Percentiles rank a stretch among this genome's conserved stretches.
Conservation (phyloP, 2,113 vertebrate genomes). For the Gallinago media region DNA sequence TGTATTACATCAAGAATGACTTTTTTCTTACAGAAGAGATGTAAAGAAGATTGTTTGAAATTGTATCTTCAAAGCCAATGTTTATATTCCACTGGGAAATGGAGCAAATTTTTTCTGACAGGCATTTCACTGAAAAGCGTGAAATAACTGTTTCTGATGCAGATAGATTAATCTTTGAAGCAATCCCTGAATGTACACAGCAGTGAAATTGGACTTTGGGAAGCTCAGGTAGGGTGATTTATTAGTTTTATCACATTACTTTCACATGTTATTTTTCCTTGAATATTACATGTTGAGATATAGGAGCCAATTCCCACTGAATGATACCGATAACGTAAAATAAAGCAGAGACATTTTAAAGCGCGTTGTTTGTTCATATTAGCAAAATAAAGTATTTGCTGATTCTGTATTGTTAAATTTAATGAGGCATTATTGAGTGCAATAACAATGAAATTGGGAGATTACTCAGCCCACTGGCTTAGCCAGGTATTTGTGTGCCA, state of each 20-base stretch:
- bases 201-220: neutral
- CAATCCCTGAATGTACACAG: neutral
- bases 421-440: neutral
- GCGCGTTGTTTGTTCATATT: neutral
- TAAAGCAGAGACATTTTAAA: neutral
- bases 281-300: neutral
- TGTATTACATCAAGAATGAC: neutral
- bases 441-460: neutral
- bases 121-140: neutral
- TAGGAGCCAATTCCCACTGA: neutral
- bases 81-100: neutral
- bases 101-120: neutral
- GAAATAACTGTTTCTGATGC: slow-evolving; percentile 5
- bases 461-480: neutral
- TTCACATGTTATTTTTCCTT: neutral
- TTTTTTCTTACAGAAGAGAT: neutral
- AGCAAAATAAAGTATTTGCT: neutral
- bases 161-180: neutral
- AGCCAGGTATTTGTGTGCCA: neutral
- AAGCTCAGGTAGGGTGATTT: neutral
- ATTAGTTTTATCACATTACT: neutral
- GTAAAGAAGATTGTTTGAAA: neutral
- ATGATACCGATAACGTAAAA: neutral
- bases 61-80: neutral
- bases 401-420: neutral